Evolutionary conservation across 30 jellyfish, hydroid and myxozoan species (phyloP), one percentile per base, ranked within the genome.

Genomic region (Aurelia coerulea): DNA sequence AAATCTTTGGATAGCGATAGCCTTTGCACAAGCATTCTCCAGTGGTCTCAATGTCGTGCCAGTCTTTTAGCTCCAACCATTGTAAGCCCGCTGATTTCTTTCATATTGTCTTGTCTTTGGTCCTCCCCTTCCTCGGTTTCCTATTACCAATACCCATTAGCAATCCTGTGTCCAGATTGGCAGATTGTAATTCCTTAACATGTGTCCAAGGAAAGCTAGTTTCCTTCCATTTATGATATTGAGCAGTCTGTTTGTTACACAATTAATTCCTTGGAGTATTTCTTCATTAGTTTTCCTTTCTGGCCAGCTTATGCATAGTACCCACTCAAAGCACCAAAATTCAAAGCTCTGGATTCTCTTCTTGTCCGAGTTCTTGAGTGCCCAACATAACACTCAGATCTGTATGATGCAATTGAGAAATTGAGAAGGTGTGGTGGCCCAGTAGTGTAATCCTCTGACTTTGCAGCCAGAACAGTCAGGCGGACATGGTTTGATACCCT

Each of bases 221-320:
- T 68, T 18, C 60, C 80, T 12, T 13, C 29, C 80, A 68, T 62
- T 56, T 67, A 78, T 8, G 54, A 62, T 78, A 65, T 78, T 66
- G 50, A 60, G 32, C 78, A 78, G 88, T 39, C 76, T 52, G 78
- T 31, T 13, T 5, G 7, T 33, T 72, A 35, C 18, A 10, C 34
- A 16, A 42, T 42, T 33, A 14, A 17, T 51, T 65, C 52, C 46
- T 58, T 35, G 32, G 56, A 62, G 80, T 15, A 79, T 65, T 37
- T 52, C 76, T 18, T 79, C 89, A 65, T 62, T 54, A 37, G 82
- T 80, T 80, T 66, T 66, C 82, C 49, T 80, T 65, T 80, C 82
- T 14, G 82, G 64, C 82, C 90, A 80, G 78, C 90, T 66, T 16
- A 80, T 65, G 53, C 90, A 64, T 5, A 80, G 58, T 5, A 80